Conservation (phyloP, 1,140 invertebrate species). For the Acyrthosiphon pisum region DNA sequence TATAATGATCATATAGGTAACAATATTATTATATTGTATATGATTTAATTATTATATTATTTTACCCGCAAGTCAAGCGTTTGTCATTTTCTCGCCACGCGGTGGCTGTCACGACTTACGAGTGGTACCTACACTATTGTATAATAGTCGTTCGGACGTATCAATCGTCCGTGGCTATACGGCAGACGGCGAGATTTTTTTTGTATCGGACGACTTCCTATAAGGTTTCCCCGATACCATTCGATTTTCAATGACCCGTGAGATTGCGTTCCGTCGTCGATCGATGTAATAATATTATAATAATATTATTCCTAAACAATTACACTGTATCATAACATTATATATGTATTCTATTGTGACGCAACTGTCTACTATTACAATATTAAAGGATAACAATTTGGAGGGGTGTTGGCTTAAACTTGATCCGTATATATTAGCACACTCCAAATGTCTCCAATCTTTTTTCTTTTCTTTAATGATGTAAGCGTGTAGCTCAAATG, state of each 20-base stretch:
- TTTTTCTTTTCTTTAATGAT: background rate
- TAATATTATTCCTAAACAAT: background rate
- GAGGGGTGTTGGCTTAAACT: background rate
- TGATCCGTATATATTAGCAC: background rate
- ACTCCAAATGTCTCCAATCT: background rate
- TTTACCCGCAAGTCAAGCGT: background rate
- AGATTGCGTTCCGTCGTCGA: background rate
- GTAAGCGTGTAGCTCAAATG: background rate
- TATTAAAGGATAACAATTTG: background rate
- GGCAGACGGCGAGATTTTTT: background rate
- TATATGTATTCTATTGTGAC: background rate
- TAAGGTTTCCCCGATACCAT: slow-evolving; percentile 20
- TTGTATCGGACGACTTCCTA: background rate
- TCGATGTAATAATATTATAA: background rate
- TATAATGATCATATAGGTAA: background rate
- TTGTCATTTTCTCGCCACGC: background rate
- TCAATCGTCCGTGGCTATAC: background rate
- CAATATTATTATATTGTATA: background rate
- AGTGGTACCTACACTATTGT: background rate
- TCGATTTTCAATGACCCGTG: background rate
- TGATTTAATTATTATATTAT: background rate
- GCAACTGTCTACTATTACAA: background rate
- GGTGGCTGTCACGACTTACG: background rate
- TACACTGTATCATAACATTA: background rate
- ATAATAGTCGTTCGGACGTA: background rate